These are phyloP conservation scores for Phasia obesa DNA, from an alignment of 2,888 invertebrate genomes.

Conservation along the genomic window DNA sequence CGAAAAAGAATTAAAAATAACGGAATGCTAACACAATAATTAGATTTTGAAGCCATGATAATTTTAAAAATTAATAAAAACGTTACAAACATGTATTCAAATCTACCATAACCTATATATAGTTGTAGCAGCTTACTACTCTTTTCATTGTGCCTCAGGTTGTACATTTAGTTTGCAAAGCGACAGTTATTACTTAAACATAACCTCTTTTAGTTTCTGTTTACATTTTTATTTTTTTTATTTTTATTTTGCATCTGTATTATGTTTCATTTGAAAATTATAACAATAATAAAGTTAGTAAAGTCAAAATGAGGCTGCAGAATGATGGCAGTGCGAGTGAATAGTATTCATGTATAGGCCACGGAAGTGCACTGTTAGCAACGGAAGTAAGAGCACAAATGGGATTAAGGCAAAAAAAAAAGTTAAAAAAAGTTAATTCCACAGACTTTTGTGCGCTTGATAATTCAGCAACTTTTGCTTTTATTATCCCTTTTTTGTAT, in stretches of 20 bases:
- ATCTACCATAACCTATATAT: background rate
- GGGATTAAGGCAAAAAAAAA: constrained; percentile 47
- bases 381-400: constrained; percentile 60
- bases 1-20: no score
- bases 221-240: constrained; percentile 23
- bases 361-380: constrained; percentile 68
- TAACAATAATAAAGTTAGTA: constrained; percentile 56
- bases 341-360: constrained; percentile 52
- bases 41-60: no score
- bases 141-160: constrained; percentile 23
- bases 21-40: no score
- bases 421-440: constrained; percentile 31
- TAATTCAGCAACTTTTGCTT: constrained; percentile 65
- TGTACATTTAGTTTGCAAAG: constrained; percentile 17
- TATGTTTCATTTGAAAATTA: constrained; percentile 24
- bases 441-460: constrained; percentile 46
- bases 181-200: constrained; percentile 56
- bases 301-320: constrained; percentile 38
- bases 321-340: constrained; percentile 24
- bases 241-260: constrained; percentile 12
- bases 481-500: constrained; percentile 27
- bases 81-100: background rate
- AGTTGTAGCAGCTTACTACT: background rate
- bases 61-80: background rate
- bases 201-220: constrained; percentile 42